Evolutionary conservation across 2,888 invertebrate genomes (phyloP).

Genomic region (Timema cristinae): DNA sequence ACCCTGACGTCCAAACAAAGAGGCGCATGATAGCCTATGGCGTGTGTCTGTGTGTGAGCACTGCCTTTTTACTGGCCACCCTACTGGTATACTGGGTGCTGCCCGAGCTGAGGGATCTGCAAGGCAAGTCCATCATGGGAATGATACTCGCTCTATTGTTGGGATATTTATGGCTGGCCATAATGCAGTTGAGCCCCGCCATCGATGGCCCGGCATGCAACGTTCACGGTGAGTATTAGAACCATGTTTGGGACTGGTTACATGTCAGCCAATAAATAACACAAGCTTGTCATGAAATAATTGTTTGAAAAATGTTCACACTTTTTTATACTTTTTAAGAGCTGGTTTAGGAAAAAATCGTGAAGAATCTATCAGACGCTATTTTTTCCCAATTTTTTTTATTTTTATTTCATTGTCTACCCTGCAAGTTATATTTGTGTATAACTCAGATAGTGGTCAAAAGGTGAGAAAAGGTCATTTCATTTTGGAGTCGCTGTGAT

Average conservation of each 20-base stretch:
- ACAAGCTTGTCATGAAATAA: no score
- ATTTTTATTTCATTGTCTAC: no score
- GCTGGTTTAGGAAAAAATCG: background rate
- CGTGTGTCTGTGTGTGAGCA: slow-evolving; percentile 47
- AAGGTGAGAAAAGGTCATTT: no score
- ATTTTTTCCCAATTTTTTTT: background rate
- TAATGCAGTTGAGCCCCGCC: slow-evolving; percentile 50
- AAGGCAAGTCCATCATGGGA: slow-evolving; percentile 62
- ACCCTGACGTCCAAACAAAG: background rate
- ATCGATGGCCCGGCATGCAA: slow-evolving; percentile 36
- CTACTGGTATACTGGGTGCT: slow-evolving; percentile 56
- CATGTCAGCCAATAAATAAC: background rate
- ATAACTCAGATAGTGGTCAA: no score
- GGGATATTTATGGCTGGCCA: slow-evolving; percentile 55
- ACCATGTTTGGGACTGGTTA: background rate
- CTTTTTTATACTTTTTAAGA: no score
- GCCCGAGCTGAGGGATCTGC: slow-evolving; percentile 59
- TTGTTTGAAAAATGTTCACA: no score
- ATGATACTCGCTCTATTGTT: slow-evolving; percentile 56
- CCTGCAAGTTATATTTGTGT: no score
- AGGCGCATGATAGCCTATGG: slow-evolving; percentile 33
- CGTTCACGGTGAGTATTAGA: slow-evolving; percentile 47
- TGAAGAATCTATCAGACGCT: background rate
- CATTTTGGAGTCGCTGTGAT: no score
- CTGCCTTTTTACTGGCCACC: slow-evolving; percentile 56